phyloP scores from a whole-genome alignment of 53 echinoderm and acorn worm species.

The Antedon mediterranea region DNA sequence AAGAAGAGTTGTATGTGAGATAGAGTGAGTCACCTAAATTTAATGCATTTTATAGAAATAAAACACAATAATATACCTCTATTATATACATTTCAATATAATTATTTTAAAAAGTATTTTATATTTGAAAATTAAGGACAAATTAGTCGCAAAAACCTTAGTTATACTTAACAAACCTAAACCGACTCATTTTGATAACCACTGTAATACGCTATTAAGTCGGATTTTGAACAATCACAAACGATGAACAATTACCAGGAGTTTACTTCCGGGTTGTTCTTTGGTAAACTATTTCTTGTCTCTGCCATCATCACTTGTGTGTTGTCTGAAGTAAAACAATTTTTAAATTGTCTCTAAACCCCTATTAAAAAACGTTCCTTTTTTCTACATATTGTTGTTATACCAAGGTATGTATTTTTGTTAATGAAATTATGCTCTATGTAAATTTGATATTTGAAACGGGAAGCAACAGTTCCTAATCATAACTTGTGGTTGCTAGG shows the following conservation, averaged over 20 bases:
- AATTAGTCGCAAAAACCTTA: too few species aligned
- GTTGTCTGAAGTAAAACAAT: background rate
- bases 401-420: background rate
- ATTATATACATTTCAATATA: too few species aligned
- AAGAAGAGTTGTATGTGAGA: too few species aligned
- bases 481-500: too few species aligned
- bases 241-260: background rate
- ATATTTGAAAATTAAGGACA: too few species aligned
- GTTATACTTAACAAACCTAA: background rate
- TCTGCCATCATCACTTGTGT: too few species aligned
- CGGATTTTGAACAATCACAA: background rate
- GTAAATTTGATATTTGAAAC: background rate
- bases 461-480: too few species aligned
- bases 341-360: background rate
- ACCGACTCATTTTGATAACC: background rate
- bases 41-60: too few species aligned
- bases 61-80: too few species aligned
- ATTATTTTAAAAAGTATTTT: too few species aligned
- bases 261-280: background rate
- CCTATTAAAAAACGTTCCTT: background rate
- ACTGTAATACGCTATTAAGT: background rate
- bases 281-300: too few species aligned
- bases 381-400: background rate
- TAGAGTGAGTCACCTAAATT: too few species aligned
- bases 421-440: background rate